Percentiles rank a stretch among this genome's conserved stretches.
These are phyloP conservation scores for Hylaeus anthracinus DNA, from an alignment of 1,140 invertebrate genomes.

Conservation along the genomic window DNA sequence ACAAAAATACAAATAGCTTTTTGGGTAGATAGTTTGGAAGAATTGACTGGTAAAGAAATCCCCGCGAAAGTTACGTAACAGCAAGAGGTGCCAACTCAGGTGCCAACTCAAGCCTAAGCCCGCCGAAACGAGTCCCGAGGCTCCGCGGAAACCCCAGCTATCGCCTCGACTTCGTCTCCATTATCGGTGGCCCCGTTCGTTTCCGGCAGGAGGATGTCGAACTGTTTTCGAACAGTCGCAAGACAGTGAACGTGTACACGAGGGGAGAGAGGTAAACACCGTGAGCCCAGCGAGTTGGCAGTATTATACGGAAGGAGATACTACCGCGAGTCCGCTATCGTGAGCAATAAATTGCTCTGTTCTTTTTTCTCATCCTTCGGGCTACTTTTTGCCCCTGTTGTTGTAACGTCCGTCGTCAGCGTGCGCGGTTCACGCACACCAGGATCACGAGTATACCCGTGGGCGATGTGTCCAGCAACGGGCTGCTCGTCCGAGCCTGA, in stretches of 20 bases:
- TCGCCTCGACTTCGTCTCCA: neutral
- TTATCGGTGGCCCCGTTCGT: neutral
- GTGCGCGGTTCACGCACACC: neutral
- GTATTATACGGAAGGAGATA: slow-evolving; percentile 67
- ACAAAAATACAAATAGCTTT: too few species aligned
- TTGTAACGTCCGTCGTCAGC: slow-evolving; percentile 29
- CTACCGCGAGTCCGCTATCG: slow-evolving; percentile 58
- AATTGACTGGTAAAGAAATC: too few species aligned
- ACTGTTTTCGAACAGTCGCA: neutral
- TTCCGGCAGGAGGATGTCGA: neutral
- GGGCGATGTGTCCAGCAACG: neutral
- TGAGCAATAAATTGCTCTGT: slow-evolving; percentile 65
- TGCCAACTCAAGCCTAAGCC: too few species aligned
- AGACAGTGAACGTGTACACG: neutral
- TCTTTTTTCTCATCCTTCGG: slow-evolving; percentile 51
- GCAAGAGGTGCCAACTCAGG: too few species aligned
- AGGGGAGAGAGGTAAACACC: neutral
- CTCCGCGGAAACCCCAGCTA: neutral
- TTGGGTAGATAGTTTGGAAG: too few species aligned
- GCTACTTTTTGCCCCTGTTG: slow-evolving; percentile 65
- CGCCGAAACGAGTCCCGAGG: too few species aligned
- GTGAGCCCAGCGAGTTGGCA: slow-evolving; percentile 23
- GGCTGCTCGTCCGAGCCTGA: slow-evolving; percentile 12
- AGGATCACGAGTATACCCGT: neutral
- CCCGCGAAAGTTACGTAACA: too few species aligned